These are phyloP conservation scores for Lepus oiostolus DNA, from an alignment of 2,797 vertebrate species.

Conservation along the genomic window DNA sequence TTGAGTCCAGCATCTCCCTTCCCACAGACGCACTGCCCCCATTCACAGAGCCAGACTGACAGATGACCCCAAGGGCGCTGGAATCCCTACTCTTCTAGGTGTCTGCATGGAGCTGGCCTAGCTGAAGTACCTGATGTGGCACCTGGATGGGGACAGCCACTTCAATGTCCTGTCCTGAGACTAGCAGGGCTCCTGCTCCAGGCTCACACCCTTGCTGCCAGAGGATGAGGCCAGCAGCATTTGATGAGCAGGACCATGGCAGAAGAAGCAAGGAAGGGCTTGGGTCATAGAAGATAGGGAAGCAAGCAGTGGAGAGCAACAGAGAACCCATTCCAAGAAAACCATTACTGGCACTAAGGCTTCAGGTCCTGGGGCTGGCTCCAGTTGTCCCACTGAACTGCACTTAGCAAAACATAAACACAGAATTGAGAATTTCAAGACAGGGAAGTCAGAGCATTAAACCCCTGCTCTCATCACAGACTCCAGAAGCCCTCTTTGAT, in stretches of 20 bases:
- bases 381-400: neutral
- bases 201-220: neutral
- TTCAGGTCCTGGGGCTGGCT: fast-evolving
- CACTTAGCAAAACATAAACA: conserved; percentile 15
- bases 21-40: neutral
- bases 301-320: neutral
- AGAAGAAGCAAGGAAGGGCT: neutral
- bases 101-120: neutral
- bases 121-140: neutral
- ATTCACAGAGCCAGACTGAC: neutral
- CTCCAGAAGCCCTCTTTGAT: neutral
- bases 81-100: fast-evolving
- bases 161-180: neutral
- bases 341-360: neutral
- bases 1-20: neutral
- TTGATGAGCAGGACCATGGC: neutral
- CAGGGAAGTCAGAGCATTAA: neutral
- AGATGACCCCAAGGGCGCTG: neutral
- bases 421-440: neutral
- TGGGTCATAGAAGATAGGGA: neutral
- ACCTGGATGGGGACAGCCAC: neutral
- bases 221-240: neutral
- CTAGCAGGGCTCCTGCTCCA: neutral
- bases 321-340: neutral
- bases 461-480: neutral